A percentile compares a stretch with the other conserved stretches of the same genome.
Evolutionary conservation across 1,140 invertebrate genomes (phyloP).

Genomic region (Trichonephila clavipes): DNA sequence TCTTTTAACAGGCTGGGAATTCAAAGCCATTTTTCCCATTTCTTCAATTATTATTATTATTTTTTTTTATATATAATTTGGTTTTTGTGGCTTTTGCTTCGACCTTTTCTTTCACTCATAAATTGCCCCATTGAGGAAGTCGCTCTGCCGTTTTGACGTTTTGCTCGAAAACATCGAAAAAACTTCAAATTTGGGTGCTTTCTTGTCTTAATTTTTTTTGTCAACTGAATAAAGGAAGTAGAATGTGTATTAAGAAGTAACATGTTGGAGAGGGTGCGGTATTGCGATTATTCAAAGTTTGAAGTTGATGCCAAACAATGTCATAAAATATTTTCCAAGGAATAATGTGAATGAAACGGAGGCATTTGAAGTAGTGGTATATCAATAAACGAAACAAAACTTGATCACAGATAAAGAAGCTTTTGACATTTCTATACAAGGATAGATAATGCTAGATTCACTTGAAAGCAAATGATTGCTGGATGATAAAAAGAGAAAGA

Average conservation of each 20-base stretch:
- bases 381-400: too few relatives aligned
- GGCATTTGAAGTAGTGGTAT: too few relatives aligned
- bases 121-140: slow-evolving; percentile 60
- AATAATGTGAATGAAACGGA: too few relatives aligned
- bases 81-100: slow-evolving; percentile 17
- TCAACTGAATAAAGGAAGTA: slow-evolving; percentile 35
- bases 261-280: slow-evolving; percentile 4
- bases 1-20: slow-evolving; percentile 41
- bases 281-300: not conserved
- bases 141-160: slow-evolving; percentile 25
- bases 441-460: too few relatives aligned
- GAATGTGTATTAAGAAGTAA: not conserved
- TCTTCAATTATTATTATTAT: not conserved
- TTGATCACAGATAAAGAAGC: too few relatives aligned
- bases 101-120: slow-evolving; percentile 64
- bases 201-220: slow-evolving; percentile 17
- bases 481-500: too few relatives aligned
- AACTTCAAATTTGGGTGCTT: slow-evolving; percentile 19
- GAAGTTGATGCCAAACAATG: not conserved
- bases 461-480: too few relatives aligned
- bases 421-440: too few relatives aligned
- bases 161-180: slow-evolving; percentile 49
- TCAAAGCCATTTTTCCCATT: slow-evolving; percentile 34
- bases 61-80: not conserved
- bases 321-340: too few relatives aligned